Evolutionary conservation across 1,140 invertebrate species (phyloP), one percentile per base, ranked within the genome.

Genomic region (Zaprionus capensis): DNA sequence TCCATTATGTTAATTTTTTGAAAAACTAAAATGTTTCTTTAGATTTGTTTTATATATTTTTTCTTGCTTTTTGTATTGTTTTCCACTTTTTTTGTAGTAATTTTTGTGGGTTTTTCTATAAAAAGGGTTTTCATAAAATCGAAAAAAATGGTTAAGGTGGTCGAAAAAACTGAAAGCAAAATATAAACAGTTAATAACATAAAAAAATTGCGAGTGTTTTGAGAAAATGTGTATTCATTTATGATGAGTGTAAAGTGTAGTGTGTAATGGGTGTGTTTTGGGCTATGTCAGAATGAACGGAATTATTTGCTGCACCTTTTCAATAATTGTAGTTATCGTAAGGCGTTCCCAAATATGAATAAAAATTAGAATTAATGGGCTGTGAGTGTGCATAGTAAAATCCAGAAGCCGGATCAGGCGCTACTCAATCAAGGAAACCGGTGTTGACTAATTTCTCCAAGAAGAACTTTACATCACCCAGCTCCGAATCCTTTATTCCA

Each of bases 381-480:
- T 94, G 94, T 92, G 94, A 93, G 81, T 94, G 93, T 93, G 94
- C 94, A 86, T 94, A 94, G 92, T 94, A 94, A 93, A 94, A 94
- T 91, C 94, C 94, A 94, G 94, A 95, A 94, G 94, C 94, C 91
- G 94, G 94, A 94, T 95, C 94, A 93, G 94, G 94, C 91, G 94
- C 94, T 94, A 94, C 95, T 97, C 96, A 98, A 94, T 98, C 98
- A 88, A 99, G 96, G 94, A 99, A 99, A 74, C 98, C 98, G 71
- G 98, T 99, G 93, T 98, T 98, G 51, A 98, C 97, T 75, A 99
- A 95, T 94, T 99, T 98, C 94, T 99, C 98, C 71, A 99, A 94
- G 94, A 99, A 99, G 94, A 99, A 99, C 92, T 98, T 98, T 26
- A 99, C 98, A 92, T 99, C 98, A n/a, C 98, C 97, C 31, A 99